Base-by-base conservation (phyloP, 2,888 invertebrate genomes). In the Dione vanillae region DNA sequence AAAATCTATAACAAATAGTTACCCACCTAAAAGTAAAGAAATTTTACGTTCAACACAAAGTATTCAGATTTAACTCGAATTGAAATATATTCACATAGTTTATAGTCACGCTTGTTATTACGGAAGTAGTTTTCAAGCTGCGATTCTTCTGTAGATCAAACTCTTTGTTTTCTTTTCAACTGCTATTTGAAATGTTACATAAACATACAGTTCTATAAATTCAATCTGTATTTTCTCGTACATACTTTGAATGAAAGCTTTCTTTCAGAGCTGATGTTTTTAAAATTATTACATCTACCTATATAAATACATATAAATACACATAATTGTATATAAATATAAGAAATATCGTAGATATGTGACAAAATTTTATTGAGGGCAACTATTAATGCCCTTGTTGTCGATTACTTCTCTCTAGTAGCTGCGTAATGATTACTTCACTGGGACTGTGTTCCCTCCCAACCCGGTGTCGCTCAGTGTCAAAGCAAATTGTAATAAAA, bases 91-190 rank as follows among this genome's bases (percentile, higher is more conserved):
- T 52, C 54, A 40, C 56, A 67, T 41, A 67, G 58, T 35, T 61
- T 47, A 40, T 43, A 43, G 51, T 52, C 43, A 51, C 37, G 45
- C 84, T 79, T 87, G 83, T 86, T 89, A 89, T 88, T 88, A 90
- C 86, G 89, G 83, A 86, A 90, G 88, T 88, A 84, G 82, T 86
- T 85, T 83, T 81, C 80, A 82, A 85, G 85, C 84, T 83, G 79
- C 79, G 81, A 83, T 74, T 16, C 37, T 40, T 56, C 56, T 78
- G 73, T 82, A 77, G 84, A 84, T 83, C 85, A 83, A 80, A 83
- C 84, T 84, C 88, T 85, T 87, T 88, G 86, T 87, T 87, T 61
- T 82, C 82, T 75, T 72, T 83, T 78, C 77, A 78, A 75, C 75
- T 82, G 78, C 82, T 78, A 76, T 82, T 82, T 80, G 82, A 83